Evolutionary conservation across 2,888 invertebrate genomes (phyloP), one percentile per base, ranked within the genome.

Genomic region (Subacronicta megacephala): DNA sequence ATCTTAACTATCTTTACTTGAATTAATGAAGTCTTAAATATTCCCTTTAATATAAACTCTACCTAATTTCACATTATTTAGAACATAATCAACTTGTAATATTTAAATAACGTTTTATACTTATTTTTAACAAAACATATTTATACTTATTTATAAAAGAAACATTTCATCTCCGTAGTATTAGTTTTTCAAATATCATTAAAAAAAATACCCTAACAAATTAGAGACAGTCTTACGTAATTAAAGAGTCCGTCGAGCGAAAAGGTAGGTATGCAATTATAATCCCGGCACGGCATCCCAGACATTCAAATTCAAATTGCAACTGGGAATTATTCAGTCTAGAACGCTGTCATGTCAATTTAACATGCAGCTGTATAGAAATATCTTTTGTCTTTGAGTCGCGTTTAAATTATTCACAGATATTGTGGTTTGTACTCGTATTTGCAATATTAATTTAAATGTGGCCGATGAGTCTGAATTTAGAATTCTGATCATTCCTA

Each of bases 221-320:
- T 63, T 38, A 43, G 4, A 45, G 44, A 26, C 47, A 38, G 54
- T 65, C 62, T 71, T 62, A 59, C 47, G 3, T 68, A 71, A 75
- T 74, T 74, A 66, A 71, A 47, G 55, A 62, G 62, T 52, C 38
- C 37, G 51, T 35, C 35, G 51, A 31, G 58, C 40, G 55, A 50
- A 66, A 60, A 59, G 67, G 72, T 57, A 57, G 67, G 72, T 57
- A 47, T 66, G 54, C 57, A 71, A 72, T 72, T 71, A 58, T 69
- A 57, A 52, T 49, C 41, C 42, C 33, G 37, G 57, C 45, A 49
- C 47, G 50, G 44, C 44, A 51, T 67, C 42, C 42, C 47, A 69
- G 73, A 56, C 66, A 66, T 75, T 72, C 47, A 69, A 60, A 69
- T 60, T 53, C 49, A 75, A 64, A 75, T 69, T 74, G 76, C 70